These are phyloP conservation scores for Melozone crissalis DNA, from an alignment of 2,113 vertebrate genomes.

Conservation along the genomic window DNA sequence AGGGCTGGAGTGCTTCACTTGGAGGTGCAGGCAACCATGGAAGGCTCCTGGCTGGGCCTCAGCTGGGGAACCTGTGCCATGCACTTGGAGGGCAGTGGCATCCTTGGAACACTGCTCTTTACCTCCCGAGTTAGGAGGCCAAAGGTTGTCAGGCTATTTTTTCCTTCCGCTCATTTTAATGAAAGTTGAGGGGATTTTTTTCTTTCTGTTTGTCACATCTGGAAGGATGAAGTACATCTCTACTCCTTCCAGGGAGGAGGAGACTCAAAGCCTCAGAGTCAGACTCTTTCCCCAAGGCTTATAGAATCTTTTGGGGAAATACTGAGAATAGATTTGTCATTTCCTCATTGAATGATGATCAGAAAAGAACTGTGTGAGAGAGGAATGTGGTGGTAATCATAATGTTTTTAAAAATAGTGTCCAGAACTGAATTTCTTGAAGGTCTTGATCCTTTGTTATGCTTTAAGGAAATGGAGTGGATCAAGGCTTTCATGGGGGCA, in stretches of 20 bases:
- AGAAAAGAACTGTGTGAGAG: neutral
- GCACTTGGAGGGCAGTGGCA: neutral
- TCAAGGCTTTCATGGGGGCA: neutral
- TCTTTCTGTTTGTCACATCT: neutral
- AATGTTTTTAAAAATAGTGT: neutral
- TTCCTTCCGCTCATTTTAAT: neutral
- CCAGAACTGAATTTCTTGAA: neutral
- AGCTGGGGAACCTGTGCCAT: too few species aligned
- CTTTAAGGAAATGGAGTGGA: neutral
- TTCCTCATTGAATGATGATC: neutral
- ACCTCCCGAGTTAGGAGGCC: neutral
- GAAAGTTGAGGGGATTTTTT: neutral
- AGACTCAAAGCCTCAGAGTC: neutral
- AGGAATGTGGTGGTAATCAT: neutral
- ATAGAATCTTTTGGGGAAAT: neutral
- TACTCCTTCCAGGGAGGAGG: neutral
- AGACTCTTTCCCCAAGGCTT: neutral
- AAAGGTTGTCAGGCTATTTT: neutral
- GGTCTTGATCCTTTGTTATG: neutral
- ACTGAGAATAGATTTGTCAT: neutral
- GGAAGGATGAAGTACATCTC: neutral
- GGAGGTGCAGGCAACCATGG: neutral
- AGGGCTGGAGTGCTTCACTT: neutral
- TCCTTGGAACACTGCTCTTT: neutral
- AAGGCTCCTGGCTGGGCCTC: neutral